phyloP scores from a whole-genome alignment of 2,888 invertebrate genomes.

The Myopa testacea region DNA sequence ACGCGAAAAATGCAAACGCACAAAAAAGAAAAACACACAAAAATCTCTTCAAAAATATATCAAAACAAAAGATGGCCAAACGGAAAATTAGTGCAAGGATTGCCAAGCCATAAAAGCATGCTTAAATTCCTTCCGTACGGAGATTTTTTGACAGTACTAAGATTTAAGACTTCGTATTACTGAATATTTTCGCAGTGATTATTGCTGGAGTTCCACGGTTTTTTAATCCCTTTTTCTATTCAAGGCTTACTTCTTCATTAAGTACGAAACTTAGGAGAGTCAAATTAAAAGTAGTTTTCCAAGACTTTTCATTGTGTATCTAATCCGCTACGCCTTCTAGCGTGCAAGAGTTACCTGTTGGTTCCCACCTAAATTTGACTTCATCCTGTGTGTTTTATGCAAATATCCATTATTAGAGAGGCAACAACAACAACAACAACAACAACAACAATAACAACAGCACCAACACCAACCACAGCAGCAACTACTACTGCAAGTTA shows the following conservation, averaged over 20 bases:
- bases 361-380: background rate
- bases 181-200: background rate
- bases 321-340: constrained; percentile 25
- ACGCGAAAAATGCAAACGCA: constrained; percentile 7
- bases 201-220: background rate
- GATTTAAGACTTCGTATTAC: background rate
- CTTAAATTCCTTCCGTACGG: background rate
- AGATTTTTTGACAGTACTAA: background rate
- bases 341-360: constrained; percentile 26
- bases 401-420: background rate
- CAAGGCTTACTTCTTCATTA: background rate
- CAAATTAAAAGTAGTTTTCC: constrained; percentile 23
- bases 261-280: background rate
- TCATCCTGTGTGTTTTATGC: constrained; percentile 4
- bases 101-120: constrained; percentile 7
- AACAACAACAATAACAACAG: background rate
- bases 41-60: background rate
- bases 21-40: constrained; percentile 21
- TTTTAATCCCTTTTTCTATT: constrained; percentile 7
- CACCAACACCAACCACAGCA: constrained; percentile 5
- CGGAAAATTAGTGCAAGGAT: constrained; percentile 24
- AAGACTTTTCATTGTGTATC: constrained; percentile 27
- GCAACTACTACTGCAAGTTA: background rate
- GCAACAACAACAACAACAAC: too few species aligned
- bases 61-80: background rate